Conservation (phyloP, 2,888 invertebrate species). For the Luperina nickerlii region DNA sequence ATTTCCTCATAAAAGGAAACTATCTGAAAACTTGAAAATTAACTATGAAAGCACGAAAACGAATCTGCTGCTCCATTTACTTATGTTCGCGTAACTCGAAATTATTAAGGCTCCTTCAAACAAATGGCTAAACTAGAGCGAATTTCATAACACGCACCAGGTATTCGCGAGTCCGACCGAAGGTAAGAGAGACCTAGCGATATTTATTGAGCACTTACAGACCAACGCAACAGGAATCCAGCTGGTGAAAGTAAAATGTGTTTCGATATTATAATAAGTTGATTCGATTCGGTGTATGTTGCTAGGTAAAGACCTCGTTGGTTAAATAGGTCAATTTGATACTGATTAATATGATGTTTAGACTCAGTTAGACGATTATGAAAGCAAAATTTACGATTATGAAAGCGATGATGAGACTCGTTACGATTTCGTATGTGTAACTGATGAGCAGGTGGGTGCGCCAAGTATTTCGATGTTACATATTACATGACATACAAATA, state of each 20-base stretch:
- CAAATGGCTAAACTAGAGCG: constrained; percentile 59
- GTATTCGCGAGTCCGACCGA: constrained; percentile 42
- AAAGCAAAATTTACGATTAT: neutral
- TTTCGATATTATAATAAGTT: constrained; percentile 54
- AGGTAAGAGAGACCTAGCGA: constrained; percentile 46
- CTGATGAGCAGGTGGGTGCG: constrained; percentile 46
- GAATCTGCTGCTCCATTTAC: neutral
- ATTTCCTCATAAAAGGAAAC: neutral
- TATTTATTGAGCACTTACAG: constrained; percentile 63
- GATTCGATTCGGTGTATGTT: constrained; percentile 53
- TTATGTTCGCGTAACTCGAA: neutral
- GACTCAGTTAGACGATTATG: constrained; percentile 59
- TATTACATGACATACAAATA: constrained; percentile 30
- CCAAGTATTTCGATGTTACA: constrained; percentile 33
- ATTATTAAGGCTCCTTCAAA: too few species aligned
- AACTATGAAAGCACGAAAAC: neutral
- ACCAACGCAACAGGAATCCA: constrained; percentile 68
- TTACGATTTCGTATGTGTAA: constrained; percentile 47
- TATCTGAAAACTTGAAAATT: neutral
- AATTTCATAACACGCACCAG: constrained; percentile 66
- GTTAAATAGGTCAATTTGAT: constrained; percentile 64
- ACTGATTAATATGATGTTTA: constrained; percentile 70
- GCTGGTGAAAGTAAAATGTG: constrained; percentile 74
- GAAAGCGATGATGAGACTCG: constrained; percentile 63
- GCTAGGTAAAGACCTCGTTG: constrained; percentile 61